Evolutionary conservation across 2,797 vertebrate genomes (phyloP), one percentile per base, ranked within the genome.

Genomic region (Prionace glauca): DNA sequence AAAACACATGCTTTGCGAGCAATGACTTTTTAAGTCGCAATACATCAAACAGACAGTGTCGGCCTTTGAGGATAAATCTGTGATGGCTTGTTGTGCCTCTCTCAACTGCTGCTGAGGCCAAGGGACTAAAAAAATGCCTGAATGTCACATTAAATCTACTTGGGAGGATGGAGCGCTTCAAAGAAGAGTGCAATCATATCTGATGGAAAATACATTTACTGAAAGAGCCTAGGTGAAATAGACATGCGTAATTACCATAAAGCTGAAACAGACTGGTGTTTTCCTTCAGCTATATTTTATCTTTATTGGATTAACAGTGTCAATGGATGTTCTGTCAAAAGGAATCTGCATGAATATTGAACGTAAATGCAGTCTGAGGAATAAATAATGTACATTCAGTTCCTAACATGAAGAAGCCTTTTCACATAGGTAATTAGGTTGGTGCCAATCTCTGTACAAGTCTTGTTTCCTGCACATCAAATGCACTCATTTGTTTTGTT

Each of bases 341-440:
- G 97, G 97, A 98, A 98, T 97, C 97, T 98, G 97, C 97, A 98
- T 97, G 97, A 98, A 97, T 97, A 97, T 97, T 97, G 98, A 97
- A 98, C 98, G 97, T 97, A 98, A 98, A 98, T 98, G 98, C 97
- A 97, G 97, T 98, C 97, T 98, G 97, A 98, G 98, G 98, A 98
- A 98, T 98, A 97, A 97, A 98, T 98, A 98, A 97, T 97, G 97
- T 97, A 97, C 97, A 97, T 98, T 97, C 98, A 97, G 97, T 97
- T 97, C 97, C 97, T 96, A 97, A 96, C 97, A 97, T 97, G 97
- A 97, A 97, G 96, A 97, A 97, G 97, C 97, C 97, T 97, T 97
- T 97, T 97, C 97, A 97, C 97, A 97, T 97, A 97, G 96, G 96
- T 97, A 98, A 98, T 98, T 98, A 97, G 97, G 97, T 97, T 97